Percentiles rank a stretch among this genome's conserved stretches.
These are phyloP conservation scores for Raja brachyura DNA, from an alignment of 2,113 vertebrate genomes.

Conservation along the genomic window DNA sequence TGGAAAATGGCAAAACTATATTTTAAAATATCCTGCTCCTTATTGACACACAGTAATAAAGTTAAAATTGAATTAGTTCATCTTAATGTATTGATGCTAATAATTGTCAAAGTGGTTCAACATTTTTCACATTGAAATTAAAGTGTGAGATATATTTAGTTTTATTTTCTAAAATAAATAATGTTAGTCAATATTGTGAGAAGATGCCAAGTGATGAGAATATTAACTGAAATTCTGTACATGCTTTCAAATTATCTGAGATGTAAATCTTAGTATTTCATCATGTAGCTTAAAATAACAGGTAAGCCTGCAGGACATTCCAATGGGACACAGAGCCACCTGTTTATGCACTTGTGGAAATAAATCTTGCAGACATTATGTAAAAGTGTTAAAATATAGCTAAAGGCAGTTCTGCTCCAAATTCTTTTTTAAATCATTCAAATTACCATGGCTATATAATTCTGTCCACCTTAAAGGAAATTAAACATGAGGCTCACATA, in stretches of 20 bases:
- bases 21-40: neutral
- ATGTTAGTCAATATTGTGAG: neutral
- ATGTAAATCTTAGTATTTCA: neutral
- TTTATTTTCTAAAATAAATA: neutral
- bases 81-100: neutral
- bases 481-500: neutral
- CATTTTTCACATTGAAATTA: neutral
- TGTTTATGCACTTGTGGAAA: conserved; percentile 16
- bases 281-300: conserved; percentile 16
- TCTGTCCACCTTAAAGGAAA: neutral
- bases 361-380: conserved; percentile 32
- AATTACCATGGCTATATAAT: neutral
- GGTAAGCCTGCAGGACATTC: conserved; percentile 20
- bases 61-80: neutral
- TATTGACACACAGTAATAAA: neutral
- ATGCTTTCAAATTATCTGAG: conserved; percentile 1
- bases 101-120: neutral
- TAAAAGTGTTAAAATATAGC: conserved; percentile 14
- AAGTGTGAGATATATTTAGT: neutral
- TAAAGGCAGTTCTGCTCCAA: neutral
- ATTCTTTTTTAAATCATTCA: neutral
- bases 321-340: neutral
- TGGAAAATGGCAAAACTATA: neutral
- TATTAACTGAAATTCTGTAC: neutral
- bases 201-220: too few species aligned